Evolutionary conservation across 2,113 vertebrate genomes (phyloP).

Genomic region (Notiomystis cincta): DNA sequence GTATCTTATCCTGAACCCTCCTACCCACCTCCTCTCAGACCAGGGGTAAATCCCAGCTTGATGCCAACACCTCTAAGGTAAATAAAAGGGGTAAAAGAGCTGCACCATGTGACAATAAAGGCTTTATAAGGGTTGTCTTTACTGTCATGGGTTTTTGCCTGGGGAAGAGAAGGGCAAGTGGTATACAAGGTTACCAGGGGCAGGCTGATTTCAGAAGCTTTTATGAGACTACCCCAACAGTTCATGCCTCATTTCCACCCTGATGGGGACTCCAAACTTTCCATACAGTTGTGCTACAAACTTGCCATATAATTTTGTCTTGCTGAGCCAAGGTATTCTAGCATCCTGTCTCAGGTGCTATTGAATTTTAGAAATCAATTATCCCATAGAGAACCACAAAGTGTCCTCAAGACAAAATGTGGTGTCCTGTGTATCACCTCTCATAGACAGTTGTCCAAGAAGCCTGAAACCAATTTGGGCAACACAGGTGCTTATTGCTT

Average conservation of each 20-base stretch:
- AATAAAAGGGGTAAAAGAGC: background rate
- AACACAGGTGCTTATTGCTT: background rate
- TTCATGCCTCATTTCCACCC: background rate
- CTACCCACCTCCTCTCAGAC: background rate
- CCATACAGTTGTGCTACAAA: background rate
- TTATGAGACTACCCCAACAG: background rate
- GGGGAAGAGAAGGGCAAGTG: background rate
- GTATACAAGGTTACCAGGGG: background rate
- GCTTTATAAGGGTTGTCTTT: background rate
- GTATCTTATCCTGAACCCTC: background rate
- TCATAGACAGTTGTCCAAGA: background rate
- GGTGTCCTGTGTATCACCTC: background rate
- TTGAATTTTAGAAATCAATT: background rate
- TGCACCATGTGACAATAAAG: accelerated
- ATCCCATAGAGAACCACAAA: background rate
- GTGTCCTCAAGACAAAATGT: background rate
- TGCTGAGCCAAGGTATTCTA: background rate
- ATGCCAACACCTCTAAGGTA: background rate
- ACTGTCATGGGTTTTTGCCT: background rate
- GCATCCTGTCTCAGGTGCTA: background rate
- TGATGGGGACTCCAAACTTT: background rate
- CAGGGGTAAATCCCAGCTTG: background rate
- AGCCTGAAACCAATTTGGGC: background rate
- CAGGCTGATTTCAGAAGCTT: background rate
- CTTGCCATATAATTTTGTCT: background rate